Base-by-base conservation (phyloP, 2,888 invertebrate species). In the Pseudeuparius sepicola region DNA sequence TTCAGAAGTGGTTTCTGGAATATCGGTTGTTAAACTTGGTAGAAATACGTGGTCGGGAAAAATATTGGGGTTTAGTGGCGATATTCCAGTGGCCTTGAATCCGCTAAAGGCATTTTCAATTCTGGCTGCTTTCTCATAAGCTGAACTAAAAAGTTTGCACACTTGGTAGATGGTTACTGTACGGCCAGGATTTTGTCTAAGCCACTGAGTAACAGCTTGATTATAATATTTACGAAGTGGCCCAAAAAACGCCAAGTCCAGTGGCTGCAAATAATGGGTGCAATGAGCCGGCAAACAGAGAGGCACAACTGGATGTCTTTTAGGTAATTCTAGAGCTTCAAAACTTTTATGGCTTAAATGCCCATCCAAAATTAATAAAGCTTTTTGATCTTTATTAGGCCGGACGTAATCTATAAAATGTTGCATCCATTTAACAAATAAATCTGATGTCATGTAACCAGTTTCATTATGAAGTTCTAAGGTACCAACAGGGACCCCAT, bases 241-340 rank as follows among this genome's bases (percentile, higher is more conserved):
- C 2, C 27, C 31, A 14, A 37, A 40, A 27, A 37, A 34, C 1
- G 27, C 24, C n/a, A 40, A 36, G 12, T 40, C 30, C 10, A 40
- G n/a, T 11, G 36, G 36, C 15, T 31, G 32, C 2, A 37, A 11
- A n/a, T 12, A 3, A 13, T 31, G 31, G 13, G 35, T 9, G 18
- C 31, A 26, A 12, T 26, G 26, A 9, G 12, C 26, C 2, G 28
- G 28, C 17, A 28, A 5, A 5, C 28, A 28, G 17, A 28, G 15
- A 7, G 17, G 2, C 5, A 28, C 10, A 7, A 28, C 14, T 16
- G 7, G 7, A 3, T 28, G 4, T 28, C n/a, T 17, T 11, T 28
- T 28, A 16, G 28, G 15, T 6, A 14, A 5, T 28, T 28, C 15
- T 14, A 28, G 14, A 2, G 28, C 28, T 28, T 28, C 28, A 7